Conservation (phyloP, 2,113 vertebrate genomes). For the Platichthys stellatus region DNA sequence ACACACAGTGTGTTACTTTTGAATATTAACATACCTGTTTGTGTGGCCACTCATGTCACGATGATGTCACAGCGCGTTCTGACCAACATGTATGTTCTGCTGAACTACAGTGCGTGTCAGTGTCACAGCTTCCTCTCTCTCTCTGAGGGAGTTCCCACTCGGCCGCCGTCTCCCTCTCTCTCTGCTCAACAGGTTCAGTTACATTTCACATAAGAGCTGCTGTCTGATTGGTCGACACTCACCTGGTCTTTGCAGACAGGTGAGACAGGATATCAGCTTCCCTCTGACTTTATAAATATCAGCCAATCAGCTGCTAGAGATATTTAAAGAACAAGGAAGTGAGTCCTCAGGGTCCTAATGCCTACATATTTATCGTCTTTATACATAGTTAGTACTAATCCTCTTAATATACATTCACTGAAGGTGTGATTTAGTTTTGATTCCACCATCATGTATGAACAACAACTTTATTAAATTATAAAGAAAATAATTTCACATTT, state of each 20-base stretch:
- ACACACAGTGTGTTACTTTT: neutral
- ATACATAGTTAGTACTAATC: neutral
- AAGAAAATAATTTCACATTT: too few relatives aligned
- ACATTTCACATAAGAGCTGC: conserved; percentile 61
- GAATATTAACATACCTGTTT: conserved; percentile 36
- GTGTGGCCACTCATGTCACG: conserved; percentile 63
- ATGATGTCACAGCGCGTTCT: conserved; percentile 58
- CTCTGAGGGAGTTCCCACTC: conserved; percentile 28
- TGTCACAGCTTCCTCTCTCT: conserved; percentile 38
- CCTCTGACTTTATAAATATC: conserved; percentile 22
- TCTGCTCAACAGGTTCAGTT: conserved; percentile 68
- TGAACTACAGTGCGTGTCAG: neutral
- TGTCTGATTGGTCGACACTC: conserved; percentile 59
- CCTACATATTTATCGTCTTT: neutral
- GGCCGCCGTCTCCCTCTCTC: neutral
- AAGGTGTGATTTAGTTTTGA: too few relatives aligned
- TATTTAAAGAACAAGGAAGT: conserved; percentile 4
- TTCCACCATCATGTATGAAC: too few relatives aligned
- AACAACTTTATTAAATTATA: too few relatives aligned
- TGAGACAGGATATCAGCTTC: conserved; percentile 32
- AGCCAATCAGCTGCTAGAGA: conserved; percentile 43
- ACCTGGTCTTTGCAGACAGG: conserved; percentile 52
- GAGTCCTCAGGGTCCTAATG: conserved; percentile 39
- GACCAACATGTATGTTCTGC: conserved; percentile 47
- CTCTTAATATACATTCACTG: too few relatives aligned